Base-by-base conservation (phyloP, 2,888 invertebrate genomes). In the Uloborus plumipes region DNA sequence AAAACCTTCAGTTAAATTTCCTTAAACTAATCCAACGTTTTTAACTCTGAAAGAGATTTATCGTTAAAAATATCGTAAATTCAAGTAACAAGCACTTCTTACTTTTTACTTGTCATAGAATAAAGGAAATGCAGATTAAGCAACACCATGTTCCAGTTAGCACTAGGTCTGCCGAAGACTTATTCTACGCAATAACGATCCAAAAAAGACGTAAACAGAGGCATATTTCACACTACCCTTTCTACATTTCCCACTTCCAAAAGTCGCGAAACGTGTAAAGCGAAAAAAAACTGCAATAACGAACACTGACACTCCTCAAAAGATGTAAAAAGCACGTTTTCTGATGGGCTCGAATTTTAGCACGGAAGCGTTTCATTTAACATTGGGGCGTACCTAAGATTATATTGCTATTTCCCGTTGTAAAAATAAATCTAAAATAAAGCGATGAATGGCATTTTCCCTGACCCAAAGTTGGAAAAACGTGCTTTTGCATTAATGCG, bases 351-450 rank as follows among this genome's bases (percentile, higher is more conserved):
- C 26, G 62, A 69, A 67, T 69, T 69, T 26, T 26, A 69, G 64
- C 64, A 74, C 80, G 70, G 70, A 70, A 70, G 64, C 67, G 65
- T 70, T 53, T 58, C 58, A 59, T 74, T 74, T 64, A 74, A 70
- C 80, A 64, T 50, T 51, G 74, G n/a, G 80, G 80, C 80, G 80
- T 81, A 81, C 74, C 80, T 65, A 26, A 62, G 74, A 81, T 81
- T 81, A 81, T 74, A 81, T 74, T 81, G 80, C 65, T 74, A 81
- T 70, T 74, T 70, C 65, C 62, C 74, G 79, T 74, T 70, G 80
- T 74, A 81, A 81, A 81, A 81, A 81, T 70, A 81, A 81, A 81
- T 51, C 50, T 20, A 20, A 51, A 66, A 66, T 66, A 15, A 20
- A 15, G 26, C 26, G 26, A 26, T 22, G 64, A 18, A 47, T 47